A percentile compares a stretch with the other conserved stretches of the same genome.
These are phyloP conservation scores for Camponotus floridanus DNA, from an alignment of 1,140 invertebrate species.

Conservation along the genomic window DNA sequence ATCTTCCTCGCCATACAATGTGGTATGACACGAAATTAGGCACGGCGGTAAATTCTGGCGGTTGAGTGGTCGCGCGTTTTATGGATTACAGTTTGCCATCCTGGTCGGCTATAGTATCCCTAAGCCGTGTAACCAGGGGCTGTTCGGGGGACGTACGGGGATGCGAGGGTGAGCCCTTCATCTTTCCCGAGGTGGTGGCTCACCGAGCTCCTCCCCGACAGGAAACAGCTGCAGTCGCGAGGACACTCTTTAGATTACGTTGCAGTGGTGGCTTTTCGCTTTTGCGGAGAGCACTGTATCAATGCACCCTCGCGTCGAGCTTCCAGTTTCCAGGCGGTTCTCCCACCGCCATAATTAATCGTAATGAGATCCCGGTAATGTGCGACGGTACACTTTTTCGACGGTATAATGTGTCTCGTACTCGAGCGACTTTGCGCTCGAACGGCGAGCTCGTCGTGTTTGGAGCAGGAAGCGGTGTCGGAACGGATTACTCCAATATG, in stretches of 20 bases:
- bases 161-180: constrained; percentile 46
- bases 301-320: constrained; percentile 31
- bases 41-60: constrained; percentile 69
- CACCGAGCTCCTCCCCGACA: constrained; percentile 69
- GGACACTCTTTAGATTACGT: constrained; percentile 52
- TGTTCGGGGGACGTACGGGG: constrained; percentile 30
- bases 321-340: constrained; percentile 71
- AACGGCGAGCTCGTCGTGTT: constrained; percentile 42
- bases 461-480: constrained; percentile 50
- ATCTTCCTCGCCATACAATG: constrained; percentile 32
- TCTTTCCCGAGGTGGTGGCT: constrained; percentile 38
- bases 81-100: constrained; percentile 56
- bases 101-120: constrained; percentile 9
- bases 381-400: constrained; percentile 59
- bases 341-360: constrained; percentile 67
- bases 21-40: constrained; percentile 70
- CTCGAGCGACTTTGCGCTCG: constrained; percentile 40
- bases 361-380: constrained; percentile 64
- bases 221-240: constrained; percentile 78
- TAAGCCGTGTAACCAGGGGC: constrained; percentile 58
- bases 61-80: constrained; percentile 57
- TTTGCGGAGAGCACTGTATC: constrained; percentile 5
- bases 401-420: neutral
- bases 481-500: constrained; percentile 39
- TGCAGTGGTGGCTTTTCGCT: constrained; percentile 43